A percentile compares a stretch with the other conserved stretches of the same genome.
These are phyloP conservation scores for Leptodirus hochenwartii DNA, from an alignment of 2,888 invertebrate species.

Conservation along the genomic window DNA sequence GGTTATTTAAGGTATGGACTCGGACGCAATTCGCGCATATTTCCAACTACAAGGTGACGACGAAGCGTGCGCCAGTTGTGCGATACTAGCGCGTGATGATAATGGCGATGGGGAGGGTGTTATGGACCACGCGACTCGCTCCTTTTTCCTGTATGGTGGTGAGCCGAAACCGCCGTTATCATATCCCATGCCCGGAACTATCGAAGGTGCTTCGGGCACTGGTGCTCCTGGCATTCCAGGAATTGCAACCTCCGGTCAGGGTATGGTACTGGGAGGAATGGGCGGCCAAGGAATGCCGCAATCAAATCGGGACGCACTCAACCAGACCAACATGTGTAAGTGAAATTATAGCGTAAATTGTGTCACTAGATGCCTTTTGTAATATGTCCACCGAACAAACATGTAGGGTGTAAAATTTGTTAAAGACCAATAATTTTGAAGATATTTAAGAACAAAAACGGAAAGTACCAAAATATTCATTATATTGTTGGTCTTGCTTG, in stretches of 20 bases:
- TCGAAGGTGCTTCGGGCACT: constrained; percentile 6
- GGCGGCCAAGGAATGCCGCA: no score
- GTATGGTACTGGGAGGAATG: no score
- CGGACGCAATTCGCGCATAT: constrained; percentile 66
- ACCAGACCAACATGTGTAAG: constrained; percentile 17
- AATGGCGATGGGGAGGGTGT: constrained; percentile 41
- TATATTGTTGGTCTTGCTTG: no score
- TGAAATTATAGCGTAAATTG: no score
- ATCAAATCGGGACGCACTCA: not conserved
- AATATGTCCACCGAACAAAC: no score
- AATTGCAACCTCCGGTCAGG: no score
- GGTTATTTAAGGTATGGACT: constrained; percentile 61
- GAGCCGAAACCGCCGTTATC: constrained; percentile 44
- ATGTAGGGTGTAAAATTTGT: no score
- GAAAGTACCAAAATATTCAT: no score
- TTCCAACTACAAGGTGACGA: constrained; percentile 68
- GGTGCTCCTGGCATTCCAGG: no score
- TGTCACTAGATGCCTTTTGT: no score
- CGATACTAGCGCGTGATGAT: constrained; percentile 61
- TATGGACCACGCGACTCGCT: constrained; percentile 76
- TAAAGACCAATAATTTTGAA: no score
- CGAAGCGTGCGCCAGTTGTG: constrained; percentile 78
- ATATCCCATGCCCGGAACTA: constrained; percentile 7
- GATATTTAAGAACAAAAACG: no score
- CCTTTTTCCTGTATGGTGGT: constrained; percentile 83